Evolutionary conservation across 1,140 invertebrate species (phyloP), one percentile per base, ranked within the genome.

Genomic region (Antheraea pernyi): DNA sequence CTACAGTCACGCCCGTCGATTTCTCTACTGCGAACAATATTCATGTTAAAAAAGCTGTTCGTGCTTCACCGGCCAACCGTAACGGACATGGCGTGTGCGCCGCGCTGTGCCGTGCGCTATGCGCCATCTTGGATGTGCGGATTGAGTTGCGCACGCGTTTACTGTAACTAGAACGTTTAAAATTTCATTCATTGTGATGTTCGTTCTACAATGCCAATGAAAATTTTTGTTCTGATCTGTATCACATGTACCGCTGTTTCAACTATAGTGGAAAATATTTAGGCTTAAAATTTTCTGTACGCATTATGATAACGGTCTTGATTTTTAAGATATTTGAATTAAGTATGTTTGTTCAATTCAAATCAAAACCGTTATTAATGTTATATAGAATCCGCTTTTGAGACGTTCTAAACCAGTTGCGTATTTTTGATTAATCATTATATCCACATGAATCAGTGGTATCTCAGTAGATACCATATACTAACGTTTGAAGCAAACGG

Each of bases 21-120:
- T 90, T 91, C 87, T 87, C 89, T 89, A 84, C 87, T 80, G 86
- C 83, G 89, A 90, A 91, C 89, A 90, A 90, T 91, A 85, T 91
- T 91, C 88, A 89, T 89, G 85, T 89, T 85, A 79, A 91, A 89
- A 88, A 89, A 90, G 81, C 77, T 74, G 75, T 88, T 83, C 73
- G 72, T 83, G 89, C 82, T 87, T 86, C 81, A 73, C 76, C 65
- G 81, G 74, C 73, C 84, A 85, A 86, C 79, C 85, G 82, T 68
- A 79, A 76, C 88, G 77, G 89, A 88, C 83, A 90, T 82, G 88
- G 85, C 86, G 86, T 83, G 85, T 82, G 89, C 85, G 82, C 83
- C 39, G 39, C 39, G 39, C 39, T 64, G 88, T 91, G 89, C 84
- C 65, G 89, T 91, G 89, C 84, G 84, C 83, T 91, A 90, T 89